phyloP scores from a whole-genome alignment of 1,140 invertebrate species.

The Zaprionus africanus region DNA sequence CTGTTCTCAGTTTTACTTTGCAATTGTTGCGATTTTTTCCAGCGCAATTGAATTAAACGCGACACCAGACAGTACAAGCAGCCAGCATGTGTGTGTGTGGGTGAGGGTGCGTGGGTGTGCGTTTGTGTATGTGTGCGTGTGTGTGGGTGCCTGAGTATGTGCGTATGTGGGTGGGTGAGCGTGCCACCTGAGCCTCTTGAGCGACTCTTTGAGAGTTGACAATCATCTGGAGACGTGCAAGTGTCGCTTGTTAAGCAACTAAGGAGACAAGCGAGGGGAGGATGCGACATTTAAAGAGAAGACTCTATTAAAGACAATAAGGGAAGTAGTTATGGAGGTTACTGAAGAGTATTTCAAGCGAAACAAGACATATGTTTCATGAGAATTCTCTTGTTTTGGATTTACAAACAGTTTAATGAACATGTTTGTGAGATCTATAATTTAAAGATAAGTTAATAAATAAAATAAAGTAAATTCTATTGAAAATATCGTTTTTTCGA shows the following conservation, averaged over 20 bases:
- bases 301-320: conserved; percentile 8
- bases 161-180: not conserved
- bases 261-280: conserved; percentile 19
- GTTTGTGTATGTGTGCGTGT: not conserved
- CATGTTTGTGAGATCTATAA: no score
- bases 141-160: not conserved
- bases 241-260: conserved; percentile 45
- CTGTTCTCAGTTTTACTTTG: conserved; percentile 49
- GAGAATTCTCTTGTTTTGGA: no score
- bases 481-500: no score
- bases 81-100: conserved; percentile 1
- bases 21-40: conserved; percentile 59
- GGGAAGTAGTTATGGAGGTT: not conserved
- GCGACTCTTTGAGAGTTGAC: conserved; percentile 43
- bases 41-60: conserved; percentile 73
- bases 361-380: not conserved
- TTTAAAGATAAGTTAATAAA: no score
- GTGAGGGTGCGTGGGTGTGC: not conserved
- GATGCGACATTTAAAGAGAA: not conserved
- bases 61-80: conserved; percentile 55
- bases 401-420: no score
- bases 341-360: not conserved
- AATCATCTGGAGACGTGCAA: conserved; percentile 45
- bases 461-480: no score
- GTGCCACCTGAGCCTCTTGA: conserved; percentile 47